These are phyloP conservation scores for Triplophysa yarkandensis DNA, from an alignment of 2,797 vertebrate species.

Conservation along the genomic window DNA sequence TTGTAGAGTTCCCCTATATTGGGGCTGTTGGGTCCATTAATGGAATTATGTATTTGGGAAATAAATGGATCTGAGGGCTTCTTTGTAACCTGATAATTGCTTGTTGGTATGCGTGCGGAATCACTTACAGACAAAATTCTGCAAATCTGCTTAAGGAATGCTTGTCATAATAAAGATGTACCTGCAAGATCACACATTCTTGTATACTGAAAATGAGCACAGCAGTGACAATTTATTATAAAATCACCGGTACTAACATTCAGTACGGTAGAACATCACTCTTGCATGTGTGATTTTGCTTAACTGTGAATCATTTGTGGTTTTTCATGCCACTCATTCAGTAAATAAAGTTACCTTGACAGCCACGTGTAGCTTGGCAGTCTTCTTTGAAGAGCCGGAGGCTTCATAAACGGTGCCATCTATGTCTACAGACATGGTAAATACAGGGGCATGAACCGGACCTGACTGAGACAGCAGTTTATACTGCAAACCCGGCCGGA, in stretches of 20 bases:
- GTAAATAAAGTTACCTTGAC: conserved; percentile 88
- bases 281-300: background rate
- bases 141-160: background rate
- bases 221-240: background rate
- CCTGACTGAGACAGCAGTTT: conserved; percentile 98
- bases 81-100: conserved; percentile 15
- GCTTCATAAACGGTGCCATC: conserved; percentile 94
- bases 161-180: background rate
- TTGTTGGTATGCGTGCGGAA: conserved; percentile 21
- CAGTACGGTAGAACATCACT: background rate
- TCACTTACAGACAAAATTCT: background rate
- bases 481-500: conserved; percentile 97
- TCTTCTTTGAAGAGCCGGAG: conserved; percentile 98
- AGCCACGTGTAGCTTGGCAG: conserved; percentile 97
- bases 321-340: background rate
- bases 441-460: conserved; percentile 97
- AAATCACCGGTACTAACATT: background rate
- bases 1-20: no score
- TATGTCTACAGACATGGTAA: conserved; percentile 98
- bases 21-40: conserved; percentile 64
- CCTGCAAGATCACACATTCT: background rate
- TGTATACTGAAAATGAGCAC: background rate
- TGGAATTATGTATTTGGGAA: conserved; percentile 74
- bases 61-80: conserved; percentile 67
- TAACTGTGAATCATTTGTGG: background rate